A percentile compares a stretch with the other conserved stretches of the same genome.
Evolutionary conservation across 1,140 invertebrate genomes (phyloP).

Genomic region (Achatina immaculata): DNA sequence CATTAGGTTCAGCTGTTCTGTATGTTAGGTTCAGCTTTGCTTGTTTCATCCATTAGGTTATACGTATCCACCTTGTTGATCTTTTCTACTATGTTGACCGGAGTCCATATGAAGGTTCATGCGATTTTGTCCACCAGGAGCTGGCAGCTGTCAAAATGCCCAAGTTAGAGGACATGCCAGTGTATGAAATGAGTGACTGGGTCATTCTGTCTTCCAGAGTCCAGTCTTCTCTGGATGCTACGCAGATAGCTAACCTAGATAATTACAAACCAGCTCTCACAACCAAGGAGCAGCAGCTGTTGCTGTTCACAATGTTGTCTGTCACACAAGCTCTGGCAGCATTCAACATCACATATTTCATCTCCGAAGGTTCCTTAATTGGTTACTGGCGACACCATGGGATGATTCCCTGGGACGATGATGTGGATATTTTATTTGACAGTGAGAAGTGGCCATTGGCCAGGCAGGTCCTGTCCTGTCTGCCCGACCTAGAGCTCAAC

Average conservation of each 20-base stretch:
- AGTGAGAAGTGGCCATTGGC: constrained; percentile 38
- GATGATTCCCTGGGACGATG: constrained; percentile 57
- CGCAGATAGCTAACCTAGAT: background rate
- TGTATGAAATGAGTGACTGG: constrained; percentile 15
- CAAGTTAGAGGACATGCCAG: constrained; percentile 20
- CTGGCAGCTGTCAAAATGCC: constrained; percentile 27
- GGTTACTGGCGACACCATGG: constrained; percentile 56
- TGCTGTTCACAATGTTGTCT: constrained; percentile 36
- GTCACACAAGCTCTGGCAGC: constrained; percentile 39
- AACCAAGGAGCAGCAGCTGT: constrained; percentile 22
- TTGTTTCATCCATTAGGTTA: constrained; percentile 23
- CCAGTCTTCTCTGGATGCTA: background rate
- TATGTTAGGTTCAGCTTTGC: too few species aligned
- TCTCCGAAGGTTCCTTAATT: constrained; percentile 50
- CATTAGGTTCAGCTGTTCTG: too few species aligned
- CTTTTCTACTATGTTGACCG: constrained; percentile 30
- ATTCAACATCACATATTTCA: constrained; percentile 48
- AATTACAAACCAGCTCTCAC: constrained; percentile 38
- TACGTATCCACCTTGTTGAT: constrained; percentile 20
- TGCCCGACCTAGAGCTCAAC: constrained; percentile 37
- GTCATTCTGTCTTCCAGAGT: background rate
- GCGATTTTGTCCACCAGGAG: background rate
- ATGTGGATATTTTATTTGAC: constrained; percentile 50
- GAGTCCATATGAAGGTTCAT: constrained; percentile 8
- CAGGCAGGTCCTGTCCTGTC: constrained; percentile 34